phyloP scores from a whole-genome alignment of 2,113 vertebrate genomes.

The Ctenodactylus gundi region DNA sequence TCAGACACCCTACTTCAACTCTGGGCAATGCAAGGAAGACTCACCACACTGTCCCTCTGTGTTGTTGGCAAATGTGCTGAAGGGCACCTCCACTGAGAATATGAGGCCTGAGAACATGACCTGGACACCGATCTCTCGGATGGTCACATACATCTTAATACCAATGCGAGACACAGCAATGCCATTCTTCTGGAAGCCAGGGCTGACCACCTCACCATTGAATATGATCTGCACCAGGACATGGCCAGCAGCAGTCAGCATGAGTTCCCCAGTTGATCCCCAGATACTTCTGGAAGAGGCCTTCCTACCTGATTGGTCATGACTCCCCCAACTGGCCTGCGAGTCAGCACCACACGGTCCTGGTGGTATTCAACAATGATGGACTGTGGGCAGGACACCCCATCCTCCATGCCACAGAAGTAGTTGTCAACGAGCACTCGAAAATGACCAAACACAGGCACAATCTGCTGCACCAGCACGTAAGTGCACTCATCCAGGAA shows the following conservation, averaged over 20 bases:
- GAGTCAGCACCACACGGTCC: constrained; percentile 83
- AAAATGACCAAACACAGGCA: constrained; percentile 84
- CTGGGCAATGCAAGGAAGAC: too few species aligned
- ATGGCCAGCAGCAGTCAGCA: accelerated
- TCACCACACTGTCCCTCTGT: constrained; percentile 96
- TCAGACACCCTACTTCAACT: too few species aligned
- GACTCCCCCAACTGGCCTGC: constrained; percentile 58
- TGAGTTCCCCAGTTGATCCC: too few species aligned
- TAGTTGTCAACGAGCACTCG: constrained; percentile 86
- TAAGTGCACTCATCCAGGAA: constrained; percentile 92
- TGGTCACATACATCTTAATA: constrained; percentile 84
- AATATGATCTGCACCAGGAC: constrained; percentile 84
- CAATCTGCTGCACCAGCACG: constrained; percentile 90
- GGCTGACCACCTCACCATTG: constrained; percentile 82
- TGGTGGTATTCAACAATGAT: constrained; percentile 86
- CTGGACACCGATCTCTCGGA: constrained; percentile 81
- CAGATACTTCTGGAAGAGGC: too few species aligned
- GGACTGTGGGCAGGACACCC: constrained; percentile 85
- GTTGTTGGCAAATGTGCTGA: constrained; percentile 87
- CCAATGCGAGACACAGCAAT: constrained; percentile 84
- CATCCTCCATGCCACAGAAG: constrained; percentile 80
- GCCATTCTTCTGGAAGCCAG: constrained; percentile 84
- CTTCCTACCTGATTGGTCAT: constrained; percentile 85
- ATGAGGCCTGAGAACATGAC: constrained; percentile 86
- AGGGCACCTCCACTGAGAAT: constrained; percentile 88